Percentiles rank a stretch among this genome's conserved stretches.
These are phyloP conservation scores for Brachionus sp. DNA, from an alignment of 1,140 invertebrate genomes.

Conservation along the genomic window DNA sequence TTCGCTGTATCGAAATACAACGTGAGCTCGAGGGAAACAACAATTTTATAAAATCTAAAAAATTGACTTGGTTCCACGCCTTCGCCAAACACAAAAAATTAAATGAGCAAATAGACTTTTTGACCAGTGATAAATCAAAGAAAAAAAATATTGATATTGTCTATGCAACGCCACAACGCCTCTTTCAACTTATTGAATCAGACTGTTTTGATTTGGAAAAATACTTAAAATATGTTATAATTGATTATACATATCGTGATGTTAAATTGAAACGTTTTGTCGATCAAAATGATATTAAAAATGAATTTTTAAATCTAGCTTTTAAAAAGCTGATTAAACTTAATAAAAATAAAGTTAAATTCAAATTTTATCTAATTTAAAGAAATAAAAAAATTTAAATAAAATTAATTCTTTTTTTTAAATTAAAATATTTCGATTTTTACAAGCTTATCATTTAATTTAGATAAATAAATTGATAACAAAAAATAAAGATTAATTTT, in stretches of 20 bases:
- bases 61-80: constrained; percentile 23
- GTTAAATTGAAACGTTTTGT: constrained; percentile 34
- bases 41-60: background rate
- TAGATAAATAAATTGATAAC: no score
- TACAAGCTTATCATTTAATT: no score
- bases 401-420: no score
- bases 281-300: constrained; percentile 26
- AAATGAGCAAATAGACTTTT: constrained; percentile 27
- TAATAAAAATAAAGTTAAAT: constrained; percentile 11
- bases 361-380: constrained; percentile 44
- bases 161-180: constrained; percentile 28
- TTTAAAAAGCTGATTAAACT: constrained; percentile 16
- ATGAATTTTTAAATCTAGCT: constrained; percentile 21
- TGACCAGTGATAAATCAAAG: background rate
- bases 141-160: background rate
- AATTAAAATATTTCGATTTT: no score
- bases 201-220: constrained; percentile 15
- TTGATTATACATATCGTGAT: constrained; percentile 32
- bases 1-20: constrained; percentile 41
- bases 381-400: background rate
- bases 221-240: constrained; percentile 7
- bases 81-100: constrained; percentile 44
- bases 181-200: constrained; percentile 12
- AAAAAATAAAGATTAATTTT: no score
- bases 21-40: background rate